Evolutionary conservation across 2,113 vertebrate genomes (phyloP).

Genomic region (Erpornis zantholeuca): DNA sequence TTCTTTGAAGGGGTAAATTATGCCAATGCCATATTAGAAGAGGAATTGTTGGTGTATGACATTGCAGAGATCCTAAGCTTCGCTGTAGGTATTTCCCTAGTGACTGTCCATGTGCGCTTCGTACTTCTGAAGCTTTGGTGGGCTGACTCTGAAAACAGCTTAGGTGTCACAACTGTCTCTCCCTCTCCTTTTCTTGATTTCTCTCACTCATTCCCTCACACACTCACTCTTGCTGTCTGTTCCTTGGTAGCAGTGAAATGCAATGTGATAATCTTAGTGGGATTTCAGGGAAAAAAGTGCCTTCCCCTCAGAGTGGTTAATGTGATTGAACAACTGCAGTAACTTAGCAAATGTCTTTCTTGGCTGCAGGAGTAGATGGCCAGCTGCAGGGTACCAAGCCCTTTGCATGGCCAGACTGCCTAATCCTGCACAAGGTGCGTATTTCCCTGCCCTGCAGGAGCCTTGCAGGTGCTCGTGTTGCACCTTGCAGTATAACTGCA

Average conservation of each 20-base stretch:
- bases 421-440: not conserved
- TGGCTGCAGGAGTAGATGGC: not conserved
- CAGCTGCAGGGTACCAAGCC: not conserved
- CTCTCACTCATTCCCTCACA: not conserved
- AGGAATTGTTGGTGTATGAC: not conserved
- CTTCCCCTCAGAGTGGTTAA: not conserved
- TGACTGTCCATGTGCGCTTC: fast-evolving
- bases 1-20: not conserved
- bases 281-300: not conserved
- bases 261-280: not conserved
- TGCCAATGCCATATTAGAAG: not conserved
- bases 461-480: not conserved
- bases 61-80: not conserved
- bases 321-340: not conserved
- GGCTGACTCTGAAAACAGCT: not conserved
- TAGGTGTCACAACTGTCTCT: not conserved
- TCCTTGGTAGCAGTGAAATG: not conserved
- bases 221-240: not conserved
- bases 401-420: not conserved
- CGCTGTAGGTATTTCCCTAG: not conserved
- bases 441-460: not conserved
- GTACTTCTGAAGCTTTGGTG: not conserved
- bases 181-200: not conserved
- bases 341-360: not conserved
- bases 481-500: no score